phyloP scores from a whole-genome alignment of 2,113 vertebrate genomes.

The Dendrocopos noguchii region DNA sequence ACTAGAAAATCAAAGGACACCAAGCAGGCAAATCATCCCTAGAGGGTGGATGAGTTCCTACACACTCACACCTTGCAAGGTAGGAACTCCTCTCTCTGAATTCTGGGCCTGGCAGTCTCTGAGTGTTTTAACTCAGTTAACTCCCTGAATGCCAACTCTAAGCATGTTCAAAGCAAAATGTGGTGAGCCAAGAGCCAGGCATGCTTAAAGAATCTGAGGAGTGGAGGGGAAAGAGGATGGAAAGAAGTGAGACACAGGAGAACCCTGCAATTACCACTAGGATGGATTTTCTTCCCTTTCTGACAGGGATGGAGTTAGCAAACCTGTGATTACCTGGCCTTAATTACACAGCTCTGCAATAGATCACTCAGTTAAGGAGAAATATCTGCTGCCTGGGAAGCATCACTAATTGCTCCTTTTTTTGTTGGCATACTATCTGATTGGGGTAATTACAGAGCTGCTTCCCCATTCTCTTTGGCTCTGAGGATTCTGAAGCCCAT shows the following conservation, averaged over 20 bases:
- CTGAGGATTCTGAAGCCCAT: conserved; percentile 29
- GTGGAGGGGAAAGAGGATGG: neutral
- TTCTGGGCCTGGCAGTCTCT: neutral
- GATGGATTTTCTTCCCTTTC: conserved; percentile 75
- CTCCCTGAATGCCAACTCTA: neutral
- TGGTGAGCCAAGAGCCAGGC: conserved; percentile 39
- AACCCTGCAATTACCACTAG: conserved; percentile 79
- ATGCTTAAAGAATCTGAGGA: conserved; percentile 34
- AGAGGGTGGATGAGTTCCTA: neutral
- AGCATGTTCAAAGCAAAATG: neutral
- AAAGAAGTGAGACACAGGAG: conserved; percentile 49
- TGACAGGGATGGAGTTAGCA: conserved; percentile 67
- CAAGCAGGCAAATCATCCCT: neutral
- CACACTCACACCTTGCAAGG: neutral
- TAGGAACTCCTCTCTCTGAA: neutral
- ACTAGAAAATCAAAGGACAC: neutral
- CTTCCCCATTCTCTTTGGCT: conserved; percentile 28
- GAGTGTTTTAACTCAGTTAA: neutral
- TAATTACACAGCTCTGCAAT: conserved; percentile 79
- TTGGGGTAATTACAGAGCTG: conserved; percentile 71
- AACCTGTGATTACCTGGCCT: conserved; percentile 74
- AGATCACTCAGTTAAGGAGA: conserved; percentile 64
- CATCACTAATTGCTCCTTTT: conserved; percentile 71
- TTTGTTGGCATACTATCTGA: conserved; percentile 68
- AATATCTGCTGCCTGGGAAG: conserved; percentile 70